These are phyloP conservation scores for Xenopus borealis DNA, from an alignment of 2,113 vertebrate species.

Conservation along the genomic window DNA sequence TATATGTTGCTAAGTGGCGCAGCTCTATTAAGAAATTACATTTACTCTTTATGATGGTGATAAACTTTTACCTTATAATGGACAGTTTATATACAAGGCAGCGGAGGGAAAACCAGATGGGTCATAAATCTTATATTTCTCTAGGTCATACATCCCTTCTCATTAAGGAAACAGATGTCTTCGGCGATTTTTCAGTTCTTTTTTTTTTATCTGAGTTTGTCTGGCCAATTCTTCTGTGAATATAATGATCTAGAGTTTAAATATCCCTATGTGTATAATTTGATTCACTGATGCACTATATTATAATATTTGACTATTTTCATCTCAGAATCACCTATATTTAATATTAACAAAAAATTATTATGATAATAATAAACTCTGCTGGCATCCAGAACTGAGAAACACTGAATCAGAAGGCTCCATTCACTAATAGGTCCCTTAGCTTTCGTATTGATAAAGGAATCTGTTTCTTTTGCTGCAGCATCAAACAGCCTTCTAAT, in stretches of 20 bases:
- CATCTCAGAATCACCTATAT: too few relatives aligned
- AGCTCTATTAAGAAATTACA: constrained; percentile 19
- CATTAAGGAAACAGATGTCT: constrained; percentile 29
- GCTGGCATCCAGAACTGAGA: not conserved
- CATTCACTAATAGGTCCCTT: not conserved
- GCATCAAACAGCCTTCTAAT: constrained; percentile 6
- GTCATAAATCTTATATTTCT: constrained; percentile 36
- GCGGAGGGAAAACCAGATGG: constrained; percentile 20
- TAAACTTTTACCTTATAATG: constrained; percentile 42
- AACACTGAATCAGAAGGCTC: not conserved
- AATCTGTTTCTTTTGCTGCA: constrained; percentile 19
- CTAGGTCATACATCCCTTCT: constrained; percentile 20
- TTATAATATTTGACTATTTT: not conserved
- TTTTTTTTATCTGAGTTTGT: not conserved
- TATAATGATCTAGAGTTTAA: not conserved
- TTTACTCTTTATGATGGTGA: constrained; percentile 23
- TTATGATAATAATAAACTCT: not conserved
- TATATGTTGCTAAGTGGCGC: constrained; percentile 10
- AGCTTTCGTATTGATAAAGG: constrained; percentile 20
- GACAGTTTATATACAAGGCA: constrained; percentile 27
- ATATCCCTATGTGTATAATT: not conserved
- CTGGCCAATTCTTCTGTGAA: not conserved
- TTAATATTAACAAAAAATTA: too few relatives aligned
- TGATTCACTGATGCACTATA: not conserved
- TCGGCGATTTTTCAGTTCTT: not conserved